Conservation (phyloP, 1,140 invertebrate species). For the Goniozus legneri region DNA sequence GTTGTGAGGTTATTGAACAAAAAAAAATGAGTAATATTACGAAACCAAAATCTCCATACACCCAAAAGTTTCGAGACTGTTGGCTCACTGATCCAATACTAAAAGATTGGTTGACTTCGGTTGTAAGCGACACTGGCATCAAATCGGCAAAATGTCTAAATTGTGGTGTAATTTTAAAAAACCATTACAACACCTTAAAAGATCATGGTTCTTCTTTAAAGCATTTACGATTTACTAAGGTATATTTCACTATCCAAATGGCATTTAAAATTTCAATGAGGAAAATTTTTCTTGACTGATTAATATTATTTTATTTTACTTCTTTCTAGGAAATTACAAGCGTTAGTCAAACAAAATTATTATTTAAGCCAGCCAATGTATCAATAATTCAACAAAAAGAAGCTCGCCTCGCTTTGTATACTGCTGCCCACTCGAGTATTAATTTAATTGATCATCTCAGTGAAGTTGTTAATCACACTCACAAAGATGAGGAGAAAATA, state of each 20-base stretch:
- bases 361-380: neutral
- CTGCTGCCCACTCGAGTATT: neutral
- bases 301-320: neutral
- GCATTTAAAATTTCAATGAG: no score
- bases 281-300: neutral
- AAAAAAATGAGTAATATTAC: no score
- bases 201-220: neutral
- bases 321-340: neutral
- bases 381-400: neutral
- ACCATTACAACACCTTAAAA: neutral
- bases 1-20: no score
- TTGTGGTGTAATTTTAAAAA: neutral
- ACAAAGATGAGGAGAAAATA: neutral
- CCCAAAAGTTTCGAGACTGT: neutral
- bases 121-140: neutral
- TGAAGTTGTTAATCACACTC: neutral
- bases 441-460: neutral
- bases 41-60: neutral
- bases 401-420: neutral
- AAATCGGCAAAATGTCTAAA: neutral
- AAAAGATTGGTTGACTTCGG: neutral
- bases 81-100: neutral
- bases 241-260: neutral
- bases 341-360: neutral
- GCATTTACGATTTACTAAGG: neutral